phyloP scores from a whole-genome alignment of 2,888 invertebrate genomes.

The Hipparchia semele region DNA sequence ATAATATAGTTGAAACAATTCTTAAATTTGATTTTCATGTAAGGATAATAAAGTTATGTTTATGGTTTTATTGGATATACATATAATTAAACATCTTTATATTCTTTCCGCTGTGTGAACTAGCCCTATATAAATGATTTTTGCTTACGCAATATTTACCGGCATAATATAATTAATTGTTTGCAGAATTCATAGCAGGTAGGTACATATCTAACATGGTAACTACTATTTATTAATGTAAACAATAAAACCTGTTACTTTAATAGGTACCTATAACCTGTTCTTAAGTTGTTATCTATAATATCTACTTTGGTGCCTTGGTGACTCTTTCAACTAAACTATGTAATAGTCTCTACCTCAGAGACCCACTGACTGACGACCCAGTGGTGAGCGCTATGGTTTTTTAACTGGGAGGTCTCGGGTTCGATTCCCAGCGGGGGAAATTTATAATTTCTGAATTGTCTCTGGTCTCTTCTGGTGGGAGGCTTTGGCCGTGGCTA shows the following conservation, averaged over 20 bases:
- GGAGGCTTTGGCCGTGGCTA: too few species aligned
- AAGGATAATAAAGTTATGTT: too few species aligned
- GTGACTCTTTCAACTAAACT: neutral
- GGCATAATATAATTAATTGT: neutral
- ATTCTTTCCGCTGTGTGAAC: neutral
- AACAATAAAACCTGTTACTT: slow-evolving; percentile 16
- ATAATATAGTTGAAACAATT: too few species aligned
- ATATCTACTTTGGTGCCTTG: too few species aligned
- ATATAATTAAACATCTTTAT: neutral
- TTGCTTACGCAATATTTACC: neutral
- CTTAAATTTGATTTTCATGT: too few species aligned
- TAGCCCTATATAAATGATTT: neutral
- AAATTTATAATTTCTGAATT: too few species aligned
- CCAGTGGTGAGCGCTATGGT: too few species aligned
- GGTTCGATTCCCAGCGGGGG: too few species aligned
- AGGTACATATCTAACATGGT: neutral
- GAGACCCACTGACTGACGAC: neutral
- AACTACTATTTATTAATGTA: neutral
- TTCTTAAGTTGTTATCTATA: neutral
- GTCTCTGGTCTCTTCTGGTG: too few species aligned
- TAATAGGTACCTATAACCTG: neutral
- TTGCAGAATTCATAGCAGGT: too few species aligned
- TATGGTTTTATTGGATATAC: neutral
- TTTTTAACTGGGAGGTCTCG: too few species aligned
- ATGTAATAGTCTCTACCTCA: neutral